phyloP scores from a whole-genome alignment of 2,113 vertebrate species.

The Oreotrochilus melanogaster region DNA sequence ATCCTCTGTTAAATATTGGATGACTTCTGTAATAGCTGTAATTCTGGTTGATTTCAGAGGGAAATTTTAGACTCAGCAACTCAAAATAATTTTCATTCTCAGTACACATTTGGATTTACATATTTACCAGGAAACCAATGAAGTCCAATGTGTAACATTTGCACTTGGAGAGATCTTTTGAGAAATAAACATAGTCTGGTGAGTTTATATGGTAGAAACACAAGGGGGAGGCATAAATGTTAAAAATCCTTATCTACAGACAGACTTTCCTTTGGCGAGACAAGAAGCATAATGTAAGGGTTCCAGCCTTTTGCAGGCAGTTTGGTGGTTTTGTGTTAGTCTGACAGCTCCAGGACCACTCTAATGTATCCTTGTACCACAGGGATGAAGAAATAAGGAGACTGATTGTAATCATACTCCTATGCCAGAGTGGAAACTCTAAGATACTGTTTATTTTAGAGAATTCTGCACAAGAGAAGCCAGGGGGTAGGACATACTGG shows the following conservation, averaged over 20 bases:
- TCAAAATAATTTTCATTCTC: background rate
- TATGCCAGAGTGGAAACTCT: background rate
- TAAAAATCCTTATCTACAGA: background rate
- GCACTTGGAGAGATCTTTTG: background rate
- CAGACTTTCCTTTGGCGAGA: background rate
- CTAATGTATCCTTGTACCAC: background rate
- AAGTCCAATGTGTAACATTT: background rate
- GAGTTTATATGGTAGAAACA: background rate
- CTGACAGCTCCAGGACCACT: background rate
- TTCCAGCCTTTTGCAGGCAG: fast-evolving
- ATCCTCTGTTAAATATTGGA: background rate
- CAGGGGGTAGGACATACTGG: background rate
- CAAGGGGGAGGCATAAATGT: slow-evolving; percentile 47
- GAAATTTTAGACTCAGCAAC: background rate
- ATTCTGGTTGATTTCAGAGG: background rate
- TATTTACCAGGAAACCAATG: background rate
- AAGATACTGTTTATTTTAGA: background rate
- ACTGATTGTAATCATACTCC: background rate
- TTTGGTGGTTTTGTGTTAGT: background rate
- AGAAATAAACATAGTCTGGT: background rate
- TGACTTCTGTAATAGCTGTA: background rate
- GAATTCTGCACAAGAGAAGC: background rate
- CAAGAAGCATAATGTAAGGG: fast-evolving
- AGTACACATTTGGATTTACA: background rate
- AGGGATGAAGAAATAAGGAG: background rate